Base-by-base conservation (phyloP, 2,797 vertebrate species). In the Lerista edwardsae region DNA sequence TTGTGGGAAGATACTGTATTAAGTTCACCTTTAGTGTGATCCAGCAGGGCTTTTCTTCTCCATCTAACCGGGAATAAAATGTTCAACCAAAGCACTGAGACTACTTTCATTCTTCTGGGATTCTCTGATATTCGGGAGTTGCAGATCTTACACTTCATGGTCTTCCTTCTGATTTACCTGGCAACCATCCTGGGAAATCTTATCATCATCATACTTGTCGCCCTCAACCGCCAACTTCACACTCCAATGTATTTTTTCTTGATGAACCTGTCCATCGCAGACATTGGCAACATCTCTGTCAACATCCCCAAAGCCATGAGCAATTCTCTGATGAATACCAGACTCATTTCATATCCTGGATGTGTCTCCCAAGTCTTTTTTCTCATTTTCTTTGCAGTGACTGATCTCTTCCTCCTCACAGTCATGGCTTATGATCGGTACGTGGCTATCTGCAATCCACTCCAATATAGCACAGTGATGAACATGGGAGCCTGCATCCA, bases 341-440 rank as follows among this genome's bases (percentile, higher is more conserved):
- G 90, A 21, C 69, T 61, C 4, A 93, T 93, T 62, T 89, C 88
- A 36, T 93, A 88, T 15, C 36, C 81, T 82, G 92, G 80, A 1
- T 95, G 87, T 82, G 82, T 92, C 65, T 75, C 88, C 39, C 91
- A 92, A 78, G 89, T 93, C 68, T 93, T 92, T 9, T 2, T 91
- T 81, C 93, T 94, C 57, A 78, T 93, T 67, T 92, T 84, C 55
- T 69, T 91, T 34, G 73, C 83, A 29, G 90, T 90, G 59, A 84
- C 82, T 2, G 87, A 95, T n/a, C 90, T 91, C 19, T 90, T 90
- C 72, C 88, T 91, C 76, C 93, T 94, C 84, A 89, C 85, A 83
- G 84, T 87, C 11, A 92, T 94, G 92, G 90, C 91, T 62, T 93
- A 91, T 87, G 92, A 91, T 69, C 89, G 88, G 61, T 94, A 92